phyloP scores from a whole-genome alignment of 2,113 vertebrate species.

The Mesoclemmys tuberculata region DNA sequence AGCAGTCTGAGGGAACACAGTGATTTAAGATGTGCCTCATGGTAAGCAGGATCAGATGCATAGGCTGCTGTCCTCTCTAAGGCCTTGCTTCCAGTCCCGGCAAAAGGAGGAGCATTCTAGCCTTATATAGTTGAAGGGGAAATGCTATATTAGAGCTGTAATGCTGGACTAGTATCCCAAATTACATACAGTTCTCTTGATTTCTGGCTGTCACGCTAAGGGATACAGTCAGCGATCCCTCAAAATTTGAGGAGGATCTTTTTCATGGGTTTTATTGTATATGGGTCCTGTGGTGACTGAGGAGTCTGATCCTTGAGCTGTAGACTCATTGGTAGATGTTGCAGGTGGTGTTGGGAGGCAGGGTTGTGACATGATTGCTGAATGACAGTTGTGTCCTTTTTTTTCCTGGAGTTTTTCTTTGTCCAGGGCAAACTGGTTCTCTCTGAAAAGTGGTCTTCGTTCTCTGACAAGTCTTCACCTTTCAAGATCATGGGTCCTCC shows the following conservation, averaged over 20 bases:
- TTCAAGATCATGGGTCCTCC: background rate
- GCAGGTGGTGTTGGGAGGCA: too few species aligned
- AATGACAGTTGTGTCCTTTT: too few species aligned
- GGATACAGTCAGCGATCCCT: too few species aligned
- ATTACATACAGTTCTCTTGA: background rate
- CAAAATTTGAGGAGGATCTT: too few species aligned
- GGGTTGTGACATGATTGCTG: too few species aligned
- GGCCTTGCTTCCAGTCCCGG: background rate
- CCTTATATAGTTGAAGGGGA: background rate
- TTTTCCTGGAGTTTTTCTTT: too few species aligned
- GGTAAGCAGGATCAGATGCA: background rate
- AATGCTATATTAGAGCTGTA: background rate
- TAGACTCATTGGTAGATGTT: too few species aligned
- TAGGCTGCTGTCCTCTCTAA: background rate
- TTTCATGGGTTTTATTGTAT: too few species aligned
- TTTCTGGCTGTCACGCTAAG: background rate
- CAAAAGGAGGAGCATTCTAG: background rate
- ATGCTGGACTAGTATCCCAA: accelerated
- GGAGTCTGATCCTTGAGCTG: too few species aligned
- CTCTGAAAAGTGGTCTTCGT: too few species aligned
- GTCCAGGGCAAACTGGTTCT: too few species aligned
- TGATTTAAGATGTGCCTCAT: background rate
- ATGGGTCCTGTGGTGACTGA: too few species aligned
- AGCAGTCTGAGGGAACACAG: background rate
- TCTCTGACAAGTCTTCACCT: background rate